Conservation (phyloP, 2,797 vertebrate species). For the Rhynchotus rufescens region DNA sequence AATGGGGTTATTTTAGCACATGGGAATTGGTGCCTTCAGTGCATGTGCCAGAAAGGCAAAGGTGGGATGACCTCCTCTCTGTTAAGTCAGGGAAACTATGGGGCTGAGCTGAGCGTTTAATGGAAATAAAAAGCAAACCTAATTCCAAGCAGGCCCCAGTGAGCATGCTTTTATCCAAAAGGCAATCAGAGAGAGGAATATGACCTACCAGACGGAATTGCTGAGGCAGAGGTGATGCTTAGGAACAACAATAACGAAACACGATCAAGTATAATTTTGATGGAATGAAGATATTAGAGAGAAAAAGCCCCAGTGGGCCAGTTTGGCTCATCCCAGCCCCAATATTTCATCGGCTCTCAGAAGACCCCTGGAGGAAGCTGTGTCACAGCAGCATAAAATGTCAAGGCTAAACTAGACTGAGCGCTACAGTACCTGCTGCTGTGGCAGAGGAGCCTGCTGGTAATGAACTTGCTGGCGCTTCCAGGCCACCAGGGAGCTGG, state of each 20-base stretch:
- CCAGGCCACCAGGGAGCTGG: neutral
- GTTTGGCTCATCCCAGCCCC: conserved; percentile 5
- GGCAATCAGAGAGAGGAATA: conserved; percentile 69
- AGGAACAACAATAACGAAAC: conserved; percentile 55
- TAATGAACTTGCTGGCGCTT: neutral
- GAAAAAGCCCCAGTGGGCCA: neutral
- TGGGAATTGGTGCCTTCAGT: conserved; percentile 33
- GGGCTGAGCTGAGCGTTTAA: conserved; percentile 37
- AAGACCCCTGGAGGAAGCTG: neutral
- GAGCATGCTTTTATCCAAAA: conserved; percentile 63
- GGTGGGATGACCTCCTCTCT: conserved; percentile 47
- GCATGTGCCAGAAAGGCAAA: conserved; percentile 68
- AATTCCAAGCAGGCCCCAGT: conserved; percentile 66
- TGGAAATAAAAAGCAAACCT: conserved; percentile 71
- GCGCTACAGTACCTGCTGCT: neutral
- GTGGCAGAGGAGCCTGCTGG: rapidly evolving
- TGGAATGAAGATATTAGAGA: conserved; percentile 55
- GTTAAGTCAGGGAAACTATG: conserved; percentile 35
- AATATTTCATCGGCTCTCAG: conserved; percentile 23
- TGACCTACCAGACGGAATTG: conserved; percentile 73
- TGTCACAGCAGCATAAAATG: neutral
- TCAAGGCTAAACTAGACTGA: neutral
- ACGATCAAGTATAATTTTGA: conserved; percentile 58
- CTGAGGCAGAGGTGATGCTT: conserved; percentile 66
- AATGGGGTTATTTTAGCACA: conserved; percentile 36